Evolutionary conservation across 2,888 invertebrate genomes (phyloP).

Genomic region (Drosophila lacicola): DNA sequence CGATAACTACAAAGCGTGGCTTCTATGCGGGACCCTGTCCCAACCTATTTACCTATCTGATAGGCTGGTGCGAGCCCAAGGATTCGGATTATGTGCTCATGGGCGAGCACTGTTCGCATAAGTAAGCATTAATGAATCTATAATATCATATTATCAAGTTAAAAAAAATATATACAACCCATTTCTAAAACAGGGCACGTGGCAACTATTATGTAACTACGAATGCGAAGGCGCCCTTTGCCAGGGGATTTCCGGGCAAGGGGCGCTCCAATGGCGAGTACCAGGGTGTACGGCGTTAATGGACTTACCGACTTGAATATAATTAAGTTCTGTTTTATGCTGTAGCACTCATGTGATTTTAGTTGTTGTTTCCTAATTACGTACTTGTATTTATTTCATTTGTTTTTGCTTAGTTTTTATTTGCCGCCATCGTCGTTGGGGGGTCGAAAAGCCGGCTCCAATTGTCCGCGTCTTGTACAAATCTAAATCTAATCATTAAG

Average conservation of each 20-base stretch:
- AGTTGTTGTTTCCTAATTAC: slow-evolving; percentile 72
- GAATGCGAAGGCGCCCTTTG: slow-evolving; percentile 92
- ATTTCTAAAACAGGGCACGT: slow-evolving; percentile 88
- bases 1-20: slow-evolving; percentile 91
- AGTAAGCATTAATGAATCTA: slow-evolving; percentile 86
- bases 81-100: slow-evolving; percentile 92
- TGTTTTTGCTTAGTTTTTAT: slow-evolving; percentile 54
- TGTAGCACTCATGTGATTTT: slow-evolving; percentile 75
- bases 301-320: neutral
- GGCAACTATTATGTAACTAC: slow-evolving; percentile 95
- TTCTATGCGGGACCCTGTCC: slow-evolving; percentile 95
- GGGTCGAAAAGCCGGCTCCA: slow-evolving; percentile 15
- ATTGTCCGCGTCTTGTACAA: slow-evolving; percentile 69
- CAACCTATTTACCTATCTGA: slow-evolving; percentile 92
- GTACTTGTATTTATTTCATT: slow-evolving; percentile 65
- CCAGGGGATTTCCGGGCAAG: slow-evolving; percentile 92
- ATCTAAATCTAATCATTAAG: slow-evolving; percentile 72
- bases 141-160: no score
- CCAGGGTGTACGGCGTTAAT: slow-evolving; percentile 80
- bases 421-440: slow-evolving; percentile 61
- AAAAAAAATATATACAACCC: slow-evolving; percentile 26
- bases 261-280: slow-evolving; percentile 84
- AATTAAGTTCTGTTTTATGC: slow-evolving; percentile 18
- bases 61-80: slow-evolving; percentile 93
- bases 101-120: slow-evolving; percentile 92